Evolutionary conservation across 2,797 vertebrate species (phyloP).

Genomic region (Luscinia luscinia): DNA sequence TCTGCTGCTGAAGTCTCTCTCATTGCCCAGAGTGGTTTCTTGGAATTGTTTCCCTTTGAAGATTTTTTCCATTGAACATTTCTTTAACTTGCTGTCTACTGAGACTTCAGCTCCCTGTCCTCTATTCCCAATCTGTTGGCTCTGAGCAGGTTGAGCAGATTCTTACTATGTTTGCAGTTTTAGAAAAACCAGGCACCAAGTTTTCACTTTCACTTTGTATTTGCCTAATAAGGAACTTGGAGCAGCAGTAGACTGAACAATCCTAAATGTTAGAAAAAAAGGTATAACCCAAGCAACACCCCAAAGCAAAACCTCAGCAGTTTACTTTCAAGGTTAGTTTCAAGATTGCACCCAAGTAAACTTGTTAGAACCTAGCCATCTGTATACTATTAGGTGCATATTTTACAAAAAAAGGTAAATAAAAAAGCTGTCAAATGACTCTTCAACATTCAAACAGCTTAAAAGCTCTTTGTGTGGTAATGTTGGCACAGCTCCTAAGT

Average conservation of each 20-base stretch:
- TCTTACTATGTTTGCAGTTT: neutral
- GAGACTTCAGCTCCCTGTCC: neutral
- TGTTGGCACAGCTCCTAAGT: constrained; percentile 63
- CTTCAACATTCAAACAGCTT: constrained; percentile 6
- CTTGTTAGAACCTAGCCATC: constrained; percentile 67
- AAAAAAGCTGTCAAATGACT: constrained; percentile 55
- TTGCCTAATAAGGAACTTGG: constrained; percentile 40
- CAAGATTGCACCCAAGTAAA: constrained; percentile 41
- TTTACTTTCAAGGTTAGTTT: constrained; percentile 61
- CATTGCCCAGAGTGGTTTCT: neutral
- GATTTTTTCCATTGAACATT: neutral
- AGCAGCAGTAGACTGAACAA: constrained; percentile 65
- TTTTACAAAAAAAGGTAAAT: constrained; percentile 41
- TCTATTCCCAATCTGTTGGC: neutral
- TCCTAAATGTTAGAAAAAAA: constrained; percentile 32
- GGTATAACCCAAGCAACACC: constrained; percentile 7
- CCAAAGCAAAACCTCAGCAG: constrained; percentile 60
- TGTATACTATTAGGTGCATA: constrained; percentile 63
- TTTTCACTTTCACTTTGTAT: constrained; percentile 39
- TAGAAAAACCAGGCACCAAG: neutral
- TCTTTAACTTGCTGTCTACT: neutral
- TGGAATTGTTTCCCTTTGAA: neutral
- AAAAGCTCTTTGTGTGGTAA: constrained; percentile 54
- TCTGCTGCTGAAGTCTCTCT: constrained; percentile 31
- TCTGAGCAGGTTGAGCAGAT: neutral